Conservation (phyloP, 2,113 vertebrate genomes). For the Murina feae region DNA sequence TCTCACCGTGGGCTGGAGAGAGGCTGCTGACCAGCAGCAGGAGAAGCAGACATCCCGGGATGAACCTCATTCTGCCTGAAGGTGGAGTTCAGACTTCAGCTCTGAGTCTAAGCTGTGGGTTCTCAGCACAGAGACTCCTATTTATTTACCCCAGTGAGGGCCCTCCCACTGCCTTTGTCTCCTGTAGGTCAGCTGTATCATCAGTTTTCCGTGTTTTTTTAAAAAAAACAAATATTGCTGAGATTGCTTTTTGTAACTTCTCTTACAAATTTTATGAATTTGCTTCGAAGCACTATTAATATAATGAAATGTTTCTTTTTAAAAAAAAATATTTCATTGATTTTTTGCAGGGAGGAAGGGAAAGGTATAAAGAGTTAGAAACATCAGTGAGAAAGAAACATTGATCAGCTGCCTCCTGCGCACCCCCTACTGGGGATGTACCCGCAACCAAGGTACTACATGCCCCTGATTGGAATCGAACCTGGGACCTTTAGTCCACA, state of each 20-base stretch:
- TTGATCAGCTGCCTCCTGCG: too few species aligned
- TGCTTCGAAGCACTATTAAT: not conserved
- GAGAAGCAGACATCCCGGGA: conserved; percentile 19
- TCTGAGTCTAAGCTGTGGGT: not conserved
- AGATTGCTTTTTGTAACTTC: conserved; percentile 49
- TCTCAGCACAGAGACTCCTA: conserved; percentile 28
- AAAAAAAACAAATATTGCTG: conserved; percentile 67
- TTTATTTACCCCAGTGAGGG: conserved; percentile 57
- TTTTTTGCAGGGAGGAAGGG: too few species aligned
- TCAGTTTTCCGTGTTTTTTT: conserved; percentile 27
- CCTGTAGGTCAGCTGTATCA: conserved; percentile 55
- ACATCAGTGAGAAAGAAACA: too few species aligned
- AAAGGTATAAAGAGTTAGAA: too few species aligned
- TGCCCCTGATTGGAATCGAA: too few species aligned
- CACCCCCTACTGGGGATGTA: too few species aligned
- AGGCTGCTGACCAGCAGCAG: conserved; percentile 34
- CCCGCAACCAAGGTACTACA: too few species aligned
- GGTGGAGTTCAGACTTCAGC: conserved; percentile 56
- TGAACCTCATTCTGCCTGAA: conserved; percentile 60
- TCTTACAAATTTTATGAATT: conserved; percentile 43
- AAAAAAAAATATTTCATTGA: too few species aligned
- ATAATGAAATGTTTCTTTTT: not conserved
- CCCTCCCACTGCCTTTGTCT: conserved; percentile 67
- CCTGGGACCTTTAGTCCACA: too few species aligned
- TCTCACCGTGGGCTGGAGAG: conserved; percentile 56